Base-by-base conservation (phyloP, 2,888 invertebrate genomes). In the Escarpia spicata region DNA sequence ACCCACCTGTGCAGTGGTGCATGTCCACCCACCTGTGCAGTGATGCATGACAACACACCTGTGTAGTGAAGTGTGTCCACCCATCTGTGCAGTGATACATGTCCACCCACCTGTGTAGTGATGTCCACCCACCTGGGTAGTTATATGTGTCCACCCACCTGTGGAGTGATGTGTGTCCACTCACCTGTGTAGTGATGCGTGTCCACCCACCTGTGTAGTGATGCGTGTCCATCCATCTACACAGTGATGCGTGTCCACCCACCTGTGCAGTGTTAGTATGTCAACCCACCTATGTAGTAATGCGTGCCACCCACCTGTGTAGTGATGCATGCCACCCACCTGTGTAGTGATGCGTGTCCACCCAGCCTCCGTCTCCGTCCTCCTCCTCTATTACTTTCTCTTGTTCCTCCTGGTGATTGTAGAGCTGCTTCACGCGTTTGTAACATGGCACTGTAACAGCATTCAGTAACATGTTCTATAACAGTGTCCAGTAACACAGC, bases 361-460 rank as follows among this genome's bases (percentile, higher is more conserved):
- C 99, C 99, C 99, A 99, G 45, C 99, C 99, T 92, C 99, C 99
- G 94, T 97, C 97, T 43, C 98, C 98, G 95, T 97, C 97, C 92
- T 98, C 98, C 94, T 98, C 98, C 96, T 99, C 99, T 95, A 99
- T 98, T 90, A 96, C 97, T 95, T 98, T 98, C 96, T 99, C 99
- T 95, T 98, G 98, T 92, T 98, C 98, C 94, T 98, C 98, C 95
- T 98, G 98, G 96, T 99, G 98, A 58, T 94, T 96, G 96, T 99
- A 98, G 97, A 99, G 98, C 97, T 98, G 97, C 97, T 99, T 99
- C 96, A 99, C 99, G 94, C 99, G 97, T 94, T 99, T 98, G 94
- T 98, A 98, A 96, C 99, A 99, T 19, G 99, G 99, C 37, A 99
- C 99, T 97, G 93, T n/a, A 93, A 92, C 31, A 89, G 15, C 89